Conservation (phyloP, 2,797 vertebrate genomes). For the Tachyglossus aculeatus region DNA sequence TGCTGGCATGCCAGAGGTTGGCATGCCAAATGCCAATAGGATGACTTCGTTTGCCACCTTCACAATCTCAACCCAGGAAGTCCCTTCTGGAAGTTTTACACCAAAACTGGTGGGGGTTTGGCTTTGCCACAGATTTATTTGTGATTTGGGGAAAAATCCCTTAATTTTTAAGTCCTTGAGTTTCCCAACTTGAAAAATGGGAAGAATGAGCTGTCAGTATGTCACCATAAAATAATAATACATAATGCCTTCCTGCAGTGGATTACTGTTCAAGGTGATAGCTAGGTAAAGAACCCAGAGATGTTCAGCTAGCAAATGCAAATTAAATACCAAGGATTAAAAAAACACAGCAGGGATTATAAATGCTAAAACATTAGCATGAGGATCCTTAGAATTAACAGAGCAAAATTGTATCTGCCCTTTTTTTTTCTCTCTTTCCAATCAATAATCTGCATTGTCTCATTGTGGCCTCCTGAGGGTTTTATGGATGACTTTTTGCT, state of each 20-base stretch:
- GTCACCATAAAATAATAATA: not conserved
- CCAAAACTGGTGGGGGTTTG: not conserved
- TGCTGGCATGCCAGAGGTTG: too few species aligned
- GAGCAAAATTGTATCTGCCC: not conserved
- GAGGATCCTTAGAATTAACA: not conserved
- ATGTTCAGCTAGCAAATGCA: not conserved
- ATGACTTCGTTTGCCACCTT: not conserved
- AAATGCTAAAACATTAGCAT: not conserved
- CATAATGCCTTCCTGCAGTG: not conserved
- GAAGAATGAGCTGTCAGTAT: not conserved
- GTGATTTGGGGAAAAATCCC: not conserved
- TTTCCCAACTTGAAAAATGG: not conserved
- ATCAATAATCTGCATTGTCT: not conserved
- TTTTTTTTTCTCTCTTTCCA: not conserved
- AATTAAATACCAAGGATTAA: not conserved
- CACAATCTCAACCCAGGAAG: too few species aligned
- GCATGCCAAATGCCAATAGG: too few species aligned
- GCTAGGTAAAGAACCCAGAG: constrained; percentile 7
- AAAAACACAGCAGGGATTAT: not conserved
- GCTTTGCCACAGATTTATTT: not conserved
- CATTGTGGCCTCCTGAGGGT: not conserved
- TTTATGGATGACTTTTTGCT: not conserved
- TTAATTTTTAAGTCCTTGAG: not conserved
- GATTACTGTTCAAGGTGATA: too few species aligned
- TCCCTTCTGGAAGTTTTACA: too few species aligned